A percentile compares a stretch with the other conserved stretches of the same genome.
Conservation (phyloP, 2,888 invertebrate genomes). For the Cordylochernes scorpioides region DNA sequence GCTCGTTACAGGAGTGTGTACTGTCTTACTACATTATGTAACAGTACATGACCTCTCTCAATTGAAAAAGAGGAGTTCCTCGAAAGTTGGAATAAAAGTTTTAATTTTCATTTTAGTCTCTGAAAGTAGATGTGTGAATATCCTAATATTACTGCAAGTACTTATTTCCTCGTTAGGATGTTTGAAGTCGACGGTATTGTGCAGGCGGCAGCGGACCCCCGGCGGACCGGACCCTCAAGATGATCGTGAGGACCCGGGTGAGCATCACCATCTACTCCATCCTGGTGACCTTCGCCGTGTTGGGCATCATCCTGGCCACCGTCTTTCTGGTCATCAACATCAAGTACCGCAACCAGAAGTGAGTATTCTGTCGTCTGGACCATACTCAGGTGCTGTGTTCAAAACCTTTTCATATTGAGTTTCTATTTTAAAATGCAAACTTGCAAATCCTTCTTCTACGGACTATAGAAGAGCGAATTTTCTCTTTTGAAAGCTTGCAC, state of each 20-base stretch:
- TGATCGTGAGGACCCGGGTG: constrained; percentile 67
- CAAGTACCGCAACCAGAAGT: constrained; percentile 80
- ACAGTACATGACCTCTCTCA: no score
- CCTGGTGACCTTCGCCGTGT: constrained; percentile 54
- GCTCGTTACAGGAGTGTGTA: no score
- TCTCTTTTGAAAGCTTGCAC: no score
- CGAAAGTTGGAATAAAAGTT: no score
- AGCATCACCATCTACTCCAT: constrained; percentile 75
- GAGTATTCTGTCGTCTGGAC: constrained; percentile 12
- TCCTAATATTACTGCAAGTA: background rate
- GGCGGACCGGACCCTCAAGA: constrained; percentile 62
- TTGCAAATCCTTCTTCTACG: no score
- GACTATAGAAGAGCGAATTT: no score
- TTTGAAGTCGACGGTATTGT: no score
- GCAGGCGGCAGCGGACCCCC: constrained; percentile 36
- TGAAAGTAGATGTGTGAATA: background rate
- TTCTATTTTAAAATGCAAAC: no score
- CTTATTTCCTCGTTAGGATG: background rate
- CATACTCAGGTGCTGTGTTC: background rate
- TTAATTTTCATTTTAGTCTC: constrained; percentile 2
- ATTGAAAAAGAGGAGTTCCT: no score
- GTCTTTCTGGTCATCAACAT: constrained; percentile 83
- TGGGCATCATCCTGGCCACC: constrained; percentile 69
- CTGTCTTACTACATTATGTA: no score
- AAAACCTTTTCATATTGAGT: no score